Evolutionary conservation across 2,113 vertebrate species (phyloP).

Genomic region (Melierax canorus): DNA sequence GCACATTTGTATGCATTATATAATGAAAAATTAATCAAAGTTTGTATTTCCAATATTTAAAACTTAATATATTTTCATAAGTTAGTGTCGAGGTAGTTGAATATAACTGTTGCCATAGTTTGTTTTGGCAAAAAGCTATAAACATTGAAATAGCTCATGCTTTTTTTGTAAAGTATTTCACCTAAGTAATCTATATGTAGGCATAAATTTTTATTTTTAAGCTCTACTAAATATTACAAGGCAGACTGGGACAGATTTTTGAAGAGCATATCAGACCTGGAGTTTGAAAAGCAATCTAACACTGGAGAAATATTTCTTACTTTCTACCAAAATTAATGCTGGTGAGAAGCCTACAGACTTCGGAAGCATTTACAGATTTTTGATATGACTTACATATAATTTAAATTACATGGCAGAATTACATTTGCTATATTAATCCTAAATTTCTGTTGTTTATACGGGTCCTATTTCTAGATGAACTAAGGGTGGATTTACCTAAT

Average conservation of each 20-base stretch:
- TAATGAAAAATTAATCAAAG: background rate
- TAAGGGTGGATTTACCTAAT: background rate
- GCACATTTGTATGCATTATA: background rate
- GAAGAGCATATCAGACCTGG: background rate
- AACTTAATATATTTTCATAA: background rate
- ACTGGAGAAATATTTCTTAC: background rate
- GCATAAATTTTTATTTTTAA: background rate
- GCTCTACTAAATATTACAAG: background rate
- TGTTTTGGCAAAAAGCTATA: background rate
- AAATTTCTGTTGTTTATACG: background rate
- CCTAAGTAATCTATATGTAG: background rate
- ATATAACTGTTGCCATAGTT: background rate
- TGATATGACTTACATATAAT: background rate
- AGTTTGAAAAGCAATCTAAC: background rate
- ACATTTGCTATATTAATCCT: constrained; percentile 16
- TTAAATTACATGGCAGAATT: background rate
- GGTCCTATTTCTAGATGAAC: background rate
- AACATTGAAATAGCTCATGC: background rate
- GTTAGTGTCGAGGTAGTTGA: background rate
- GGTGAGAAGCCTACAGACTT: background rate
- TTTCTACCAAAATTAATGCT: background rate
- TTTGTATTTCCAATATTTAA: background rate
- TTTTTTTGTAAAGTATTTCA: background rate
- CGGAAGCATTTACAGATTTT: background rate
- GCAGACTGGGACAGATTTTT: background rate